Conservation (phyloP, 2,113 vertebrate genomes). For the Pelecanoides urinatrix region DNA sequence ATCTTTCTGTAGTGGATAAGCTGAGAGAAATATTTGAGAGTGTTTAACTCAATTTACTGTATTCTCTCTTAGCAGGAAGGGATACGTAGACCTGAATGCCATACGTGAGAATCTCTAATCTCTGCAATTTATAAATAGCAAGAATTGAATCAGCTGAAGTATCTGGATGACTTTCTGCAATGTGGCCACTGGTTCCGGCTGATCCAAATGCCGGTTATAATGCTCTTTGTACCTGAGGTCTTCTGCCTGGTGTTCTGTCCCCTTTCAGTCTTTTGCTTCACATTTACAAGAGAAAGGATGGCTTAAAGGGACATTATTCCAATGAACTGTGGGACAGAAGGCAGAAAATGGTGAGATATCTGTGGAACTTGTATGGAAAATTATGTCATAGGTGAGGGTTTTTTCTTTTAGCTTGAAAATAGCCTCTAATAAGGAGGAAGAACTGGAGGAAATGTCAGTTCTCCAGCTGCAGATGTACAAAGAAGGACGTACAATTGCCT, state of each 20-base stretch:
- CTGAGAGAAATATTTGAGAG: not conserved
- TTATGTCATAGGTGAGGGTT: constrained; percentile 78
- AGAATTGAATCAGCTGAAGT: constrained; percentile 76
- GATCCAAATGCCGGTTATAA: constrained; percentile 81
- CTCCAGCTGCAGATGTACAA: not conserved
- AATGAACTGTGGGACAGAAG: constrained; percentile 83
- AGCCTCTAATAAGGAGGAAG: not conserved
- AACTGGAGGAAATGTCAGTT: not conserved
- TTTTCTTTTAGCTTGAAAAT: not conserved
- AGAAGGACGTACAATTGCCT: not conserved
- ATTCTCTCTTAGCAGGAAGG: constrained; percentile 17
- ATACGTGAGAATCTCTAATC: constrained; percentile 58
- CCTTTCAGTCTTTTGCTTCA: constrained; percentile 86
- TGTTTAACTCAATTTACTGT: not conserved
- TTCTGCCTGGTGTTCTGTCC: constrained; percentile 77
- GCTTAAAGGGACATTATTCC: constrained; percentile 82
- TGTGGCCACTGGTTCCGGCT: constrained; percentile 77
- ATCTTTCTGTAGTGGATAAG: not conserved
- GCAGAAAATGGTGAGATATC: constrained; percentile 78
- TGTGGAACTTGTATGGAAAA: constrained; percentile 84
- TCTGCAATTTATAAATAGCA: constrained; percentile 71
- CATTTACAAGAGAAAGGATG: constrained; percentile 84
- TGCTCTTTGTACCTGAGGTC: constrained; percentile 77
- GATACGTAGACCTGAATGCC: constrained; percentile 73
- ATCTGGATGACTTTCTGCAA: constrained; percentile 79